Evolutionary conservation across 2,888 invertebrate species (phyloP).

Genomic region (Agrotis puta): DNA sequence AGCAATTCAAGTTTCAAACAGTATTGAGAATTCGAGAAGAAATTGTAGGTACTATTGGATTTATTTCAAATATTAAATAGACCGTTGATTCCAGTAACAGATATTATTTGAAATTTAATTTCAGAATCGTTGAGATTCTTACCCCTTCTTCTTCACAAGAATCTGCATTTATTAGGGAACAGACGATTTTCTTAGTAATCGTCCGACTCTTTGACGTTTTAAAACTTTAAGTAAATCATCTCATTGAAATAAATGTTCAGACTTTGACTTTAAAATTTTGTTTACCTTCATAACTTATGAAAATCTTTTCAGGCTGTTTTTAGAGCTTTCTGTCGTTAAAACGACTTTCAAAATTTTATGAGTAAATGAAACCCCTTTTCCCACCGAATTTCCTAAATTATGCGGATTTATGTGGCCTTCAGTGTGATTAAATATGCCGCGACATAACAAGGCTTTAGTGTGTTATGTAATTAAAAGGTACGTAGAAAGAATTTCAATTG

Average conservation of each 20-base stretch:
- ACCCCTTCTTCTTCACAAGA: background rate
- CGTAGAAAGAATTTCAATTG: conserved; percentile 37
- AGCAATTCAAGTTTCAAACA: background rate
- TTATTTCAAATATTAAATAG: background rate
- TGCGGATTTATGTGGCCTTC: conserved; percentile 34
- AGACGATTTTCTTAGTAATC: background rate
- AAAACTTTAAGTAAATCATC: conserved; percentile 19
- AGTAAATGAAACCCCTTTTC: conserved; percentile 26
- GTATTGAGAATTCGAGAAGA: background rate
- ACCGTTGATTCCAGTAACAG: background rate
- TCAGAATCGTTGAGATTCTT: background rate
- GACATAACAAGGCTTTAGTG: conserved; percentile 36
- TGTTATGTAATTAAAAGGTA: conserved; percentile 46
- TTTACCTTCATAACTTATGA: conserved; percentile 13
- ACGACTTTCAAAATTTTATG: conserved; percentile 13
- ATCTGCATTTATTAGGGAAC: conserved; percentile 1
- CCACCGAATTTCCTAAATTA: conserved; percentile 29
- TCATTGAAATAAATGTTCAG: conserved; percentile 5
- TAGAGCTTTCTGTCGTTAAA: conserved; percentile 3
- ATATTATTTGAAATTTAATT: conserved; percentile 1
- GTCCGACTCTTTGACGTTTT: background rate
- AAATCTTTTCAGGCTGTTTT: background rate
- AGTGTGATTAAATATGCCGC: conserved; percentile 49
- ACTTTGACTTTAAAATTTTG: conserved; percentile 30
- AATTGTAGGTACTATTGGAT: conserved; percentile 12